Evolutionary conservation across 1,140 invertebrate species (phyloP).

Genomic region (Neelides sp.): DNA sequence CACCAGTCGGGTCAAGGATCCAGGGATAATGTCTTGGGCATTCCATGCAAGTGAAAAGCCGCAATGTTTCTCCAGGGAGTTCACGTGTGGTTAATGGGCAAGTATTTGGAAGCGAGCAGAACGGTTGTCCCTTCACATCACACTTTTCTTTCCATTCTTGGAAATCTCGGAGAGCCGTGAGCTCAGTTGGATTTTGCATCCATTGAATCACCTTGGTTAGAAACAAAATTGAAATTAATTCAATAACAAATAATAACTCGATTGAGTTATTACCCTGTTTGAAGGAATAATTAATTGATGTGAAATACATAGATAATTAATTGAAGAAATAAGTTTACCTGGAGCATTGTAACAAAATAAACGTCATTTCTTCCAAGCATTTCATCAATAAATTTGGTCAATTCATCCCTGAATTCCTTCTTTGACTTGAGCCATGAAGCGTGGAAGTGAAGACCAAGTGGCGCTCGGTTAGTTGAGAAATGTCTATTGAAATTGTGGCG

Average conservation of each 20-base stretch:
- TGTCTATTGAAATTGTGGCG: constrained; percentile 90
- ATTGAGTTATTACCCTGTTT: too few relatives aligned
- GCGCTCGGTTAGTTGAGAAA: constrained; percentile 80
- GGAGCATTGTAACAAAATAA: constrained; percentile 84
- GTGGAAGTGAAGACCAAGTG: constrained; percentile 87
- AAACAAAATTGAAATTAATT: constrained; percentile 23
- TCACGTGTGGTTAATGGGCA: constrained; percentile 79
- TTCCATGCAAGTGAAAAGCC: constrained; percentile 88
- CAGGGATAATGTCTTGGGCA: constrained; percentile 92
- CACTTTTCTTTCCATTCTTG: constrained; percentile 91
- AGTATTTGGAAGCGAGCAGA: constrained; percentile 79
- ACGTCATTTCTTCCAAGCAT: constrained; percentile 79
- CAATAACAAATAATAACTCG: neutral
- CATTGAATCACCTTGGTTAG: constrained; percentile 72
- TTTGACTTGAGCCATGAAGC: constrained; percentile 90
- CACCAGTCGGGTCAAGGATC: constrained; percentile 85
- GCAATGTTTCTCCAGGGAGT: constrained; percentile 77
- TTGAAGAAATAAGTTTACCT: too few relatives aligned
- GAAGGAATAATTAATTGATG: neutral
- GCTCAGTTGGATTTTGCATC: constrained; percentile 90
- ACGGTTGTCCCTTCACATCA: constrained; percentile 82
- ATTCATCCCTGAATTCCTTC: constrained; percentile 78
- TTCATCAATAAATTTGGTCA: constrained; percentile 88
- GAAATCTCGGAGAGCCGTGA: constrained; percentile 74
- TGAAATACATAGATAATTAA: neutral